Base-by-base conservation (phyloP, 2,888 invertebrate genomes). In the Agrochola lota region DNA sequence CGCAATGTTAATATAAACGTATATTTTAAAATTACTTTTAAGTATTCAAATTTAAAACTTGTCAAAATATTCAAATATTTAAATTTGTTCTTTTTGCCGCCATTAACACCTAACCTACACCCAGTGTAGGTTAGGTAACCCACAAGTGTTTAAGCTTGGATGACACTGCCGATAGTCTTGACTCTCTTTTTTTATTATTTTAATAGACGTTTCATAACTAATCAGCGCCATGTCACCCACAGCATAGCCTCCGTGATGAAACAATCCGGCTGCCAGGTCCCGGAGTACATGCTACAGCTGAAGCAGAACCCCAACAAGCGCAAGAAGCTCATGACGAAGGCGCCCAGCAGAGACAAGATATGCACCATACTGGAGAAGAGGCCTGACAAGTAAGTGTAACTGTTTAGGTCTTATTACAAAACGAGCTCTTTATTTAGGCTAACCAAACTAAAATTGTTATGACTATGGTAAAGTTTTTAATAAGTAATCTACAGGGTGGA, bases 201-300 rank as follows among this genome's bases (percentile, higher is more conserved):
- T 26, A 59, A 59, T 26, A 59, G 6, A 12, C 15, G 26, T 15
- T 59, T 26, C 6, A 59, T 59, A 15, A 59, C 0, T 12, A 15
- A 26, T 59, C 15, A 15, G 26, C 59, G 1, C 59, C 15, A 26
- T 26, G 26, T 59, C 59, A 26, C 59, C 23, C 49, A 17, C 92
- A 99, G 99, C 90, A 99, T 99, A 93, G 99, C 99, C 0, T 98
- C 98, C 74, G 98, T 99, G 62, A 98, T 99, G 95, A 97, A 98
- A 90, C 98, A 98, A 90, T 99, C 99, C 0, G 99, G 99, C 1
- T 99, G 99, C 92, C 97, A 98, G 20, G 99, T 99, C 0, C 99
- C 99, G 0, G 98, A 98, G 35, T 99, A 99, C 95, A 98, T 99
- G 98, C 95, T 99, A 84, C 96, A 97, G 77, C 95, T 99, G 93